Conservation (phyloP, 2,888 invertebrate genomes). For the Tuberolachnus salignus region DNA sequence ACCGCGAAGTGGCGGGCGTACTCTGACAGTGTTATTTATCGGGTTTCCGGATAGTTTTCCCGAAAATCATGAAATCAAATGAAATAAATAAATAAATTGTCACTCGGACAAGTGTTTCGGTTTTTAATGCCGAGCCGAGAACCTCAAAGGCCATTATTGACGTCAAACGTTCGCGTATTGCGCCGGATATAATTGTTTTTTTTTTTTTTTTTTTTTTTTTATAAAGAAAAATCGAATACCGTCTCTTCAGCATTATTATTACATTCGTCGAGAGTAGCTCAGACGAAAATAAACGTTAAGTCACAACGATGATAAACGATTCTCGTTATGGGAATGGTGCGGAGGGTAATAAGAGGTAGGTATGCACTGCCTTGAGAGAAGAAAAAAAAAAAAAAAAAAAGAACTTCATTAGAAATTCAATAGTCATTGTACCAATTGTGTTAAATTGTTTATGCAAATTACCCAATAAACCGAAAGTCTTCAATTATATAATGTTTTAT, state of each 20-base stretch:
- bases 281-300: constrained; percentile 7
- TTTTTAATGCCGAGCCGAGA: no score
- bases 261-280: not conserved
- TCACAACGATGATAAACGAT: constrained; percentile 28
- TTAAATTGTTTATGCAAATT: constrained; percentile 51
- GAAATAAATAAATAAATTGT: not conserved
- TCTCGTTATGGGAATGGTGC: constrained; percentile 3
- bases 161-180: not conserved
- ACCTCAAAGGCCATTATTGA: no score
- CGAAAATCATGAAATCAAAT: no score
- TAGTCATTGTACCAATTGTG: constrained; percentile 29
- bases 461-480: constrained; percentile 9
- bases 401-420: constrained; percentile 41
- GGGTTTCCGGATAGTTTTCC: no score
- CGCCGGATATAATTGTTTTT: no score
- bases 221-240: not conserved
- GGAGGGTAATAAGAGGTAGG: constrained; percentile 1
- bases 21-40: no score
- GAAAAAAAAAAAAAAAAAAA: no score
- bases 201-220: no score
- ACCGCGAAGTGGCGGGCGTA: no score
- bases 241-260: not conserved
- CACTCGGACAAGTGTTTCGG: not conserved
- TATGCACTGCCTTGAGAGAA: not conserved
- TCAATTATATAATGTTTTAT: constrained; percentile 21